These are phyloP conservation scores for Tragelaphus imberbis DNA, from an alignment of 2,113 vertebrate species.

Conservation along the genomic window DNA sequence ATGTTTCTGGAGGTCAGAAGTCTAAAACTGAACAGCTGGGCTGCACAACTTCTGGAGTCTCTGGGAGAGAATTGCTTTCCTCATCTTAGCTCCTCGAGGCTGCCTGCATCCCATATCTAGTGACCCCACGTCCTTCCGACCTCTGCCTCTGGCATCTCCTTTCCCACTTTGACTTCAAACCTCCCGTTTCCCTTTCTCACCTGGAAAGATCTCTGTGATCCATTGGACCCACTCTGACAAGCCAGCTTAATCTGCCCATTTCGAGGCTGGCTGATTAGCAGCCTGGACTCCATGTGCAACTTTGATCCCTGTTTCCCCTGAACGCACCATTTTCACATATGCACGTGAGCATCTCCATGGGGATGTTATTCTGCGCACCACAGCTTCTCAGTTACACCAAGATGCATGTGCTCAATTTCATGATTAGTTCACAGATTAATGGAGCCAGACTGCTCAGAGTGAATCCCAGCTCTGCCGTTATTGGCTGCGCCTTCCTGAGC, in stretches of 20 bases:
- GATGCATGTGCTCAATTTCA: not conserved
- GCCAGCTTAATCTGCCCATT: not conserved
- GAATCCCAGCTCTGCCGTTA: not conserved
- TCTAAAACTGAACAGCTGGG: not conserved
- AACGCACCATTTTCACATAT: accelerated
- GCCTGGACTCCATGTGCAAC: not conserved
- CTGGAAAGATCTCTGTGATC: not conserved
- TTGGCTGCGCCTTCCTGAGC: accelerated
- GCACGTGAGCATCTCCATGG: accelerated
- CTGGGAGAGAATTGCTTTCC: not conserved
- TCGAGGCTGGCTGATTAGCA: not conserved
- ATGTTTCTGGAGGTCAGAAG: not conserved
- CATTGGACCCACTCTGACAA: too few relatives aligned
- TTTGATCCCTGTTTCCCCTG: not conserved
- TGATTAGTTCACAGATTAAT: not conserved
- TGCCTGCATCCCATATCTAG: accelerated
- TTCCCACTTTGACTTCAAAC: not conserved
- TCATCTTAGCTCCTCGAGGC: not conserved
- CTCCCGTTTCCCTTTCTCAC: not conserved
- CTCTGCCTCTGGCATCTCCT: not conserved
- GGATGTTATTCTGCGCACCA: accelerated
- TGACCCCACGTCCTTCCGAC: accelerated
- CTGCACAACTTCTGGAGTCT: not conserved
- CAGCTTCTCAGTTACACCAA: too few relatives aligned
- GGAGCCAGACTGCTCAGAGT: not conserved